These are phyloP conservation scores for Mesorhabditis spiculigera DNA, from an alignment of 2,888 invertebrate genomes.

Conservation along the genomic window DNA sequence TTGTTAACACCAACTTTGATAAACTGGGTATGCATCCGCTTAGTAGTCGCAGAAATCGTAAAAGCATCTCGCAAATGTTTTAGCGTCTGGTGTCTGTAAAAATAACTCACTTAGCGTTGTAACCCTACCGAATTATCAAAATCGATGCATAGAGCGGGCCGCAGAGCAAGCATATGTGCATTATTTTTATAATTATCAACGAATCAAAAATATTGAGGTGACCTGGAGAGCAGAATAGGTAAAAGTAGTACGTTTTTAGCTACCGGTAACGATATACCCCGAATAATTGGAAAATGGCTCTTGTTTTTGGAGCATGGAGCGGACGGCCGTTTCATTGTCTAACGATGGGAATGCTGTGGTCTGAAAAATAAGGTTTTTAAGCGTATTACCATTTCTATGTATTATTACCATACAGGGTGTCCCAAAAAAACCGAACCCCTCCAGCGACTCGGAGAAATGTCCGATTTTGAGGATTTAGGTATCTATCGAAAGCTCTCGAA, in stretches of 20 bases:
- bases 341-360: background rate
- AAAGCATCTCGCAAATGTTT: background rate
- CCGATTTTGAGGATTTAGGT: no score
- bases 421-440: no score
- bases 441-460: no score
- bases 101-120: background rate
- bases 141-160: background rate
- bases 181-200: background rate
- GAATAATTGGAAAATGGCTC: slow-evolving; percentile 4
- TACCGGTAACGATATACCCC: background rate
- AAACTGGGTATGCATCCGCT: background rate
- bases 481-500: no score
- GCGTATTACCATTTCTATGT: no score
- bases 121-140: background rate
- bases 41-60: background rate
- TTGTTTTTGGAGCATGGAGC: background rate
- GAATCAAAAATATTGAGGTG: background rate
- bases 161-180: background rate
- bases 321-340: background rate
- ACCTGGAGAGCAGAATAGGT: background rate
- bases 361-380: background rate
- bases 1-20: background rate
- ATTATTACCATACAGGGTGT: no score
- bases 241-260: background rate
- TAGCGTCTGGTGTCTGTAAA: background rate